A percentile compares a stretch with the other conserved stretches of the same genome.
Conservation (phyloP, 2,888 invertebrate species). For the Baronia brevicornis region DNA sequence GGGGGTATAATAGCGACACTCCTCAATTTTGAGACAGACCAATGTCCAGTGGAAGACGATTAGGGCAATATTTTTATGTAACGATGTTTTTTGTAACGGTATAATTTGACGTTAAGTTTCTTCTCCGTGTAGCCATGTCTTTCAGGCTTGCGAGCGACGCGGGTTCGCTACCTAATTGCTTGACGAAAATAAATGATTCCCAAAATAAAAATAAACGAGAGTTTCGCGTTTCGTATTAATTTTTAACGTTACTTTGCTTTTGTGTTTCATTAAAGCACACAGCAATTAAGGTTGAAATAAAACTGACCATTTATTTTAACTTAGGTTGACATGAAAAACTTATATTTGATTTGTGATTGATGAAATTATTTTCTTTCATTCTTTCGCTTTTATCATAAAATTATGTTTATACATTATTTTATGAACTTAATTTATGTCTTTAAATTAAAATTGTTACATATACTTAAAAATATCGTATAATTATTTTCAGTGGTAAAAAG, state of each 20-base stretch:
- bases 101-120: slow-evolving; percentile 61
- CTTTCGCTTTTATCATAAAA: no score
- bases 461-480: no score
- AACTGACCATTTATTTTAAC: slow-evolving; percentile 16
- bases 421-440: no score
- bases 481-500: no score
- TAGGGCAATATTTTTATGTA: slow-evolving; percentile 58
- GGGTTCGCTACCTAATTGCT: slow-evolving; percentile 63
- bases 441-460: no score
- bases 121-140: slow-evolving; percentile 37
- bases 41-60: no score
- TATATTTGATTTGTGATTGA: no score
- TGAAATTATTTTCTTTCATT: no score
- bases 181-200: slow-evolving; percentile 73
- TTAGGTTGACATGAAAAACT: no score
- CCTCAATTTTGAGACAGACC: no score
- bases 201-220: slow-evolving; percentile 70
- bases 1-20: no score
- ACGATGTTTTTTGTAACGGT: slow-evolving; percentile 55
- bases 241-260: slow-evolving; percentile 54
- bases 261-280: slow-evolving; percentile 35
- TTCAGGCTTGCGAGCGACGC: slow-evolving; percentile 48
- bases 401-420: no score
- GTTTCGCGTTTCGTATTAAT: slow-evolving; percentile 64
- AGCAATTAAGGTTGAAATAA: slow-evolving; percentile 29